Percentiles rank a stretch among this genome's conserved stretches.
Evolutionary conservation across 92 coral and sea anemone genomes (phyloP).

Genomic region (Heliopora coerulea): DNA sequence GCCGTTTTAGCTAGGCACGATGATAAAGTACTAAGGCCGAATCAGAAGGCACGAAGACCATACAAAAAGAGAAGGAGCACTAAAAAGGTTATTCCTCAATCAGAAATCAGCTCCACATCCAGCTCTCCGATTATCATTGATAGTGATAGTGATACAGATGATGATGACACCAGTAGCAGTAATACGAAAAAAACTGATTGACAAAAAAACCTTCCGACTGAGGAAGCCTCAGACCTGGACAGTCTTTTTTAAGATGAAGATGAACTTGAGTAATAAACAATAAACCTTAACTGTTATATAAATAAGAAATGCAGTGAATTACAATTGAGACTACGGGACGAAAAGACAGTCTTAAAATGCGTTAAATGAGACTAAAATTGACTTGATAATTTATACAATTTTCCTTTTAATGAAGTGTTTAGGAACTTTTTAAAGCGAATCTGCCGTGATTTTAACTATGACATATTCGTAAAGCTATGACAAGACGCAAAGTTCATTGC

Average conservation of each 20-base stretch:
- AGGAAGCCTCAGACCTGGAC: conserved; percentile 11
- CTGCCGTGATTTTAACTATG: background rate
- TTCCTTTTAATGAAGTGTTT: background rate
- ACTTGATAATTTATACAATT: no score
- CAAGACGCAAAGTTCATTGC: no score
- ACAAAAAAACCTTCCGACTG: background rate
- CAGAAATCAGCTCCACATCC: background rate
- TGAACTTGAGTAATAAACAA: conserved; percentile 1
- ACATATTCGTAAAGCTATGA: no score
- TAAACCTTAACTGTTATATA: background rate
- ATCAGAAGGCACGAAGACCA: conserved; percentile 33
- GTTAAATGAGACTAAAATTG: no score
- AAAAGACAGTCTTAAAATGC: no score
- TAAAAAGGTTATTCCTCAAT: background rate
- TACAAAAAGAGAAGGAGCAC: conserved; percentile 24
- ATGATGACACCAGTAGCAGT: no score
- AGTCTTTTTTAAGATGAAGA: conserved; percentile 32
- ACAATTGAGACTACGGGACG: background rate
- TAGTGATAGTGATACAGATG: background rate
- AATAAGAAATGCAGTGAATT: background rate
- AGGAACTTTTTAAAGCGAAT: background rate
- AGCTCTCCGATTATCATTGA: background rate
- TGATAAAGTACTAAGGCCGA: conserved; percentile 38
- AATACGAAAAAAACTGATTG: background rate
- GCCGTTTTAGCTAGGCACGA: conserved; percentile 35